phyloP scores from a whole-genome alignment of 2,888 invertebrate species.

The Dyspetes luteomarginatus region DNA sequence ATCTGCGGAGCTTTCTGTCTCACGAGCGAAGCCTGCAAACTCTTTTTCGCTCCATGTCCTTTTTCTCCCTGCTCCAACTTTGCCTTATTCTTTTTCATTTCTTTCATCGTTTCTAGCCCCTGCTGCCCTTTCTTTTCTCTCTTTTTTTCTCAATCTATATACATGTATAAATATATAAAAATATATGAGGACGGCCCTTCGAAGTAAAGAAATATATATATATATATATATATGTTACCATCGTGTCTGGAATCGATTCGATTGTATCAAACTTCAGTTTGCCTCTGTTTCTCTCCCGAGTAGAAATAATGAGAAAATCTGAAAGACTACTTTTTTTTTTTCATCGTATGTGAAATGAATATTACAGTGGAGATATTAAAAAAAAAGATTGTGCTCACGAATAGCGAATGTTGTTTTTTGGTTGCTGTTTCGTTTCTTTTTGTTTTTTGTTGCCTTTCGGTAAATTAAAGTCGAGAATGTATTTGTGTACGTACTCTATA shows the following conservation, averaged over 20 bases:
- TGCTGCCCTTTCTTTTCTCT: slow-evolving; percentile 11
- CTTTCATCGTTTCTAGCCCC: slow-evolving; percentile 52
- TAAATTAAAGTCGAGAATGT: slow-evolving; percentile 27
- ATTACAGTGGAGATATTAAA: slow-evolving; percentile 44
- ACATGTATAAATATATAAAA: slow-evolving; percentile 1
- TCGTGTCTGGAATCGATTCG: slow-evolving; percentile 41
- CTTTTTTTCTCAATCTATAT: slow-evolving; percentile 5
- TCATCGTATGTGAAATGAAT: slow-evolving; percentile 15
- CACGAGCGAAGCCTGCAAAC: slow-evolving; percentile 39
- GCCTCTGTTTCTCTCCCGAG: background rate
- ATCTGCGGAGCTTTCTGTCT: slow-evolving; percentile 30
- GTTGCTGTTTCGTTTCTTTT: background rate
- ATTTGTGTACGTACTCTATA: background rate
- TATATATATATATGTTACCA: background rate
- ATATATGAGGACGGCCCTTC: too few relatives aligned
- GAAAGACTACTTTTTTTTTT: background rate
- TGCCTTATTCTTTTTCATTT: slow-evolving; percentile 57
- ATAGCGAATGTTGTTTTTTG: background rate
- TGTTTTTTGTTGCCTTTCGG: slow-evolving; percentile 13
- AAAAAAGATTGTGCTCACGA: slow-evolving; percentile 38
- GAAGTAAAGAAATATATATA: background rate
- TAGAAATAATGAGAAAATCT: background rate
- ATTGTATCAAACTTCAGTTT: slow-evolving; percentile 17
- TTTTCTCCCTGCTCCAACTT: slow-evolving; percentile 3
- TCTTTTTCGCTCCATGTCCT: slow-evolving; percentile 13